phyloP scores from a whole-genome alignment of 1,140 invertebrate genomes.

The Yoshiicerus persimilis region DNA sequence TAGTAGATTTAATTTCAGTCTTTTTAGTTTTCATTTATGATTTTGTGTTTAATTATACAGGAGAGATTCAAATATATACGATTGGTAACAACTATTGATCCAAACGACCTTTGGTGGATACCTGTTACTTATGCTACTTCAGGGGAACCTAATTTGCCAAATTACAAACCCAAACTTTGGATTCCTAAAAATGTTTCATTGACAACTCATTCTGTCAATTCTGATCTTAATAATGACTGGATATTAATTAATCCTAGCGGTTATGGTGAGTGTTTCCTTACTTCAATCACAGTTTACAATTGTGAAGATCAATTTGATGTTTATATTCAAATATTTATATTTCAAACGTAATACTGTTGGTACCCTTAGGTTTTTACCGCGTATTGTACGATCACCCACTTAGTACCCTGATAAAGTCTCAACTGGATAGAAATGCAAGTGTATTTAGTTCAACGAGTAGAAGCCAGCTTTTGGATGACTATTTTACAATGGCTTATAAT shows the following conservation, averaged over 20 bases:
- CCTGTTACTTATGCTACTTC: slow-evolving; percentile 61
- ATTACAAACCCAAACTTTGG: slow-evolving; percentile 70
- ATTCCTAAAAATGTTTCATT: slow-evolving; percentile 55
- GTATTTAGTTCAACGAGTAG: background rate
- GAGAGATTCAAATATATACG: slow-evolving; percentile 52
- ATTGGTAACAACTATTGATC: slow-evolving; percentile 75
- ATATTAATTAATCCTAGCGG: slow-evolving; percentile 37
- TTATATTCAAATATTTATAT: background rate
- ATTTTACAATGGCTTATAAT: background rate
- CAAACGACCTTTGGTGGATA: slow-evolving; percentile 64
- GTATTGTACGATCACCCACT: background rate
- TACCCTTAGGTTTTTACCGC: background rate
- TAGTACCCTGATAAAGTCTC: background rate
- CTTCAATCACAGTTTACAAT: too few relatives aligned
- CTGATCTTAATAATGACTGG: slow-evolving; percentile 42
- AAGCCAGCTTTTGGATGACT: background rate
- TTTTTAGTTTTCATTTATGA: too few relatives aligned
- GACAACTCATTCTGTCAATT: slow-evolving; percentile 42
- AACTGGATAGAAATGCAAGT: background rate
- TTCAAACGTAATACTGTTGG: background rate
- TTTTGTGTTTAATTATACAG: too few relatives aligned
- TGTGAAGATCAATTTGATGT: background rate
- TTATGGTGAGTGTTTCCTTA: background rate
- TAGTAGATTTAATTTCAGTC: too few relatives aligned
- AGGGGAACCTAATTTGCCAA: slow-evolving; percentile 59